Evolutionary conservation across 64 coral and sea anemone species (phyloP).

Genomic region (Porites australiensis): DNA sequence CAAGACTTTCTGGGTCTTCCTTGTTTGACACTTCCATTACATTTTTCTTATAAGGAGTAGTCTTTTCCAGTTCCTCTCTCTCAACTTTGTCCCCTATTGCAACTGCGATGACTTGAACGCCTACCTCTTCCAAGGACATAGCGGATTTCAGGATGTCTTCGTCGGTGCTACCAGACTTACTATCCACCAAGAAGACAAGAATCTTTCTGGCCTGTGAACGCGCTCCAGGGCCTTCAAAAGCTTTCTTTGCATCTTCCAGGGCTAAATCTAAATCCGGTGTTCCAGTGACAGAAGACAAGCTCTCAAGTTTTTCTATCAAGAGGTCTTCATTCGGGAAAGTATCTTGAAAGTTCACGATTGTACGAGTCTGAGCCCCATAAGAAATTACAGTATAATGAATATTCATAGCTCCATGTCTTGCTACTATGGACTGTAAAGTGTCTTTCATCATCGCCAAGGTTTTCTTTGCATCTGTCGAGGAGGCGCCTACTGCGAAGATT

Average conservation of each 20-base stretch:
- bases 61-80: constrained; percentile 54
- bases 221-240: constrained; percentile 73
- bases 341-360: constrained; percentile 48
- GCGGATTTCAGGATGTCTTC: constrained; percentile 52
- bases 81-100: constrained; percentile 62
- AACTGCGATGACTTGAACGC: constrained; percentile 83
- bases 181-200: constrained; percentile 86
- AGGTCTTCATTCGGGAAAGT: constrained; percentile 58
- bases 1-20: constrained; percentile 62
- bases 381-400: constrained; percentile 78
- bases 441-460: constrained; percentile 76
- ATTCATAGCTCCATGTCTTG: constrained; percentile 51
- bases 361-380: constrained; percentile 45
- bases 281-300: constrained; percentile 35
- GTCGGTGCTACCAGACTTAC: constrained; percentile 52
- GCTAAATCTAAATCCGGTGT: constrained; percentile 58
- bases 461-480: constrained; percentile 41
- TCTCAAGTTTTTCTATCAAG: constrained; percentile 46
- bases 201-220: constrained; percentile 79
- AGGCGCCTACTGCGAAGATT: constrained; percentile 82
- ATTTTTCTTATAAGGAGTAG: constrained; percentile 67
- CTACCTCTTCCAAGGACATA: constrained; percentile 53
- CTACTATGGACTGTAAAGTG: constrained; percentile 63
- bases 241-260: constrained; percentile 41
- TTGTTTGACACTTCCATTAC: constrained; percentile 49